Evolutionary conservation across 2,113 vertebrate species (phyloP).

Genomic region (Cathartes aura): DNA sequence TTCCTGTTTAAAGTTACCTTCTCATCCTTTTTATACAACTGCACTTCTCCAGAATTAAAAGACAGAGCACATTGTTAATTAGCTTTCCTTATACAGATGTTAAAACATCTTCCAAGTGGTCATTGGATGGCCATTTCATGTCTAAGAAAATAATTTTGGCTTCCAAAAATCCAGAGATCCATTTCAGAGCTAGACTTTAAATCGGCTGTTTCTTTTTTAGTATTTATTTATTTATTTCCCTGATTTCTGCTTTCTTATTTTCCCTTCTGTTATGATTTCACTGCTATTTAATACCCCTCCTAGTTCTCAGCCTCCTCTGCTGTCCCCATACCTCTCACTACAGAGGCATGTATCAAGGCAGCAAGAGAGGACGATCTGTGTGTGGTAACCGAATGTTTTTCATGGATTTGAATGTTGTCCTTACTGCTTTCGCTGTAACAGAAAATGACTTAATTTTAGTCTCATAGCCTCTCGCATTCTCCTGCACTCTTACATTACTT

Average conservation of each 20-base stretch:
- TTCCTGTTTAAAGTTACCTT: neutral
- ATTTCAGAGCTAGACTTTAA: neutral
- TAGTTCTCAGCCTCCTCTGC: neutral
- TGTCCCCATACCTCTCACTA: neutral
- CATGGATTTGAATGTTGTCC: neutral
- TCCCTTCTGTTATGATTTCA: neutral
- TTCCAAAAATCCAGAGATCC: neutral
- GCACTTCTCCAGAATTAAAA: neutral
- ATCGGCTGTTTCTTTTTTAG: neutral
- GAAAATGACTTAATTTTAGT: neutral
- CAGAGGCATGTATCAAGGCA: neutral
- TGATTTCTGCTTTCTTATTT: neutral
- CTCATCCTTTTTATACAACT: neutral
- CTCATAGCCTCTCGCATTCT: neutral
- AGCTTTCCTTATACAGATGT: neutral
- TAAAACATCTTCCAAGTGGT: neutral
- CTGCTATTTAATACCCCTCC: neutral
- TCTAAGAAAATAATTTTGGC: neutral
- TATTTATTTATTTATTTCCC: neutral
- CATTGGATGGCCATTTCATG: neutral
- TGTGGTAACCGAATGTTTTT: neutral
- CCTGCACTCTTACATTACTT: slow-evolving; percentile 39
- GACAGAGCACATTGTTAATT: neutral
- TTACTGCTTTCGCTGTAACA: neutral
- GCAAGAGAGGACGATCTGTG: neutral